phyloP scores from a whole-genome alignment of 1,140 invertebrate species.

The Araneus ventricosus region DNA sequence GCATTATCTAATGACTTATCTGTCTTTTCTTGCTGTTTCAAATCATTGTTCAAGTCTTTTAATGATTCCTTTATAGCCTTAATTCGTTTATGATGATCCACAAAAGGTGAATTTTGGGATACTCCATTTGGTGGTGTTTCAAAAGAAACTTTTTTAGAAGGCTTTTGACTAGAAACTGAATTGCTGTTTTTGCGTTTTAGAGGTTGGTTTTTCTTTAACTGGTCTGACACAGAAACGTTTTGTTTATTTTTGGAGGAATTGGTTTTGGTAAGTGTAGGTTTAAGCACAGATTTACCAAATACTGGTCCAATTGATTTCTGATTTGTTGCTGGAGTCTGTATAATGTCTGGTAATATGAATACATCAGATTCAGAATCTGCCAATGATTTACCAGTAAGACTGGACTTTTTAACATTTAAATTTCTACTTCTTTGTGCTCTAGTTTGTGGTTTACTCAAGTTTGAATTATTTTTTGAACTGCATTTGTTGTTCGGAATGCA shows the following conservation, averaged over 20 bases:
- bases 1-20: not conserved
- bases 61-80: slow-evolving; percentile 1
- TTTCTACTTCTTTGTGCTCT: not conserved
- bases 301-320: not conserved
- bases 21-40: not conserved
- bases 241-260: not conserved
- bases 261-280: not conserved
- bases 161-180: not conserved
- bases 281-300: not conserved
- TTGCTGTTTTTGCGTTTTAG: not conserved
- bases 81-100: not conserved
- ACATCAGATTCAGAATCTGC: too few relatives aligned
- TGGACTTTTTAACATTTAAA: too few relatives aligned
- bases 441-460: not conserved
- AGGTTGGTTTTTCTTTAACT: not conserved
- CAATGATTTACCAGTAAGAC: not conserved
- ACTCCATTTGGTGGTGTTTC: not conserved
- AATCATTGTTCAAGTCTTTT: not conserved
- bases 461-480: not conserved
- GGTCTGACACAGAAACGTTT: not conserved
- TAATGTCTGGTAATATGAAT: not conserved
- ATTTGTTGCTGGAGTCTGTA: not conserved
- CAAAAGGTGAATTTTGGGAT: not conserved
- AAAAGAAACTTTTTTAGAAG: not conserved
- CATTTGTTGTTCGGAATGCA: too few relatives aligned